These are phyloP conservation scores for Muscicapa adusta DNA, from an alignment of 2,113 vertebrate species.

Conservation along the genomic window DNA sequence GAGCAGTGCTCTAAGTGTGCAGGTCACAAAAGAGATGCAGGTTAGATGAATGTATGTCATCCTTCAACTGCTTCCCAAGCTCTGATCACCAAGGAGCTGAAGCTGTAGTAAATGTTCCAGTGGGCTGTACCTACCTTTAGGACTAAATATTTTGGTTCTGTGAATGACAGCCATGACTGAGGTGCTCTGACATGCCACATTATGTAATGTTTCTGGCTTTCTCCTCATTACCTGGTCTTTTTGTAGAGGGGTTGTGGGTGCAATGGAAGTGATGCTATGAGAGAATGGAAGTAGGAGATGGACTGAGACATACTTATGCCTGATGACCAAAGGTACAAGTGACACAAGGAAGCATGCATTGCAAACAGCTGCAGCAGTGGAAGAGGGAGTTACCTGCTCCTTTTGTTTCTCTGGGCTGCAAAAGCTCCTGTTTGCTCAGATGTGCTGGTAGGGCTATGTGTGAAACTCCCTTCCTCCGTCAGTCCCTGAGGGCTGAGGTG, in stretches of 20 bases:
- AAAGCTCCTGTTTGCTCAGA: neutral
- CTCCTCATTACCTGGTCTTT: neutral
- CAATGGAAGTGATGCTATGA: neutral
- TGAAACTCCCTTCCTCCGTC: rapidly evolving
- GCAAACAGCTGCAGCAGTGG: neutral
- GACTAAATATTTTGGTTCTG: neutral
- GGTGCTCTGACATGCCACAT: neutral
- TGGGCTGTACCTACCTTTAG: neutral
- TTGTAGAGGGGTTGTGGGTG: neutral
- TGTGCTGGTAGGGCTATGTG: neutral
- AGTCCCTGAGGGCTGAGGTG: rapidly evolving
- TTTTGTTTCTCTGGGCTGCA: neutral
- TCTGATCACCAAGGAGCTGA: neutral
- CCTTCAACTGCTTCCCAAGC: neutral
- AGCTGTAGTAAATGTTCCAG: neutral
- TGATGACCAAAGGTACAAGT: neutral
- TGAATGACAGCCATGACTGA: neutral
- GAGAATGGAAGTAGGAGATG: neutral
- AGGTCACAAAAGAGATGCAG: neutral
- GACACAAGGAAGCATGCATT: neutral
- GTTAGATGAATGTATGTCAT: neutral
- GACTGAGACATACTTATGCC: neutral
- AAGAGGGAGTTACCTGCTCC: neutral
- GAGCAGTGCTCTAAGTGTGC: neutral
- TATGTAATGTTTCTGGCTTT: neutral